Percentiles rank a stretch among this genome's conserved stretches.
Evolutionary conservation across 2,888 invertebrate genomes (phyloP).

Genomic region (Ectobius pallidus): DNA sequence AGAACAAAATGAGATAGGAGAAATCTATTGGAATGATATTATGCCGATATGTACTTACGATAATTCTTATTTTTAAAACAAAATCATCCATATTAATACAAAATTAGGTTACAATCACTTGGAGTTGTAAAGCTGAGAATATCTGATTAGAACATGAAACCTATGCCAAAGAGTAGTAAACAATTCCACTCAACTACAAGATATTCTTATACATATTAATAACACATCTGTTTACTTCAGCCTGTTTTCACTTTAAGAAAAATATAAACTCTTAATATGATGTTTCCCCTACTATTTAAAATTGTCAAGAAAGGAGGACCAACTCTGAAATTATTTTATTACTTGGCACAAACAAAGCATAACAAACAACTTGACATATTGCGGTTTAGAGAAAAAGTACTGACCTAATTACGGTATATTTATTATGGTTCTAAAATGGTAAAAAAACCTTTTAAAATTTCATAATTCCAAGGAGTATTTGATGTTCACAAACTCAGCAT

Average conservation of each 20-base stretch:
- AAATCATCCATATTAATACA: slow-evolving; percentile 13
- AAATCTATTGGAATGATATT: slow-evolving; percentile 42
- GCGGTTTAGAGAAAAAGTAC: too few species aligned
- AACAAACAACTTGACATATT: too few species aligned
- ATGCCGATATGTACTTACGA: slow-evolving; percentile 44
- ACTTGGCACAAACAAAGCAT: slow-evolving; percentile 16
- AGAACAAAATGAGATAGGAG: background rate
- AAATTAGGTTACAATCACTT: slow-evolving; percentile 24
- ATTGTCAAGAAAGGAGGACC: background rate
- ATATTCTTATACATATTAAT: background rate
- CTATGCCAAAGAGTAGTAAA: slow-evolving; percentile 21
- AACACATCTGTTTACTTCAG: background rate
- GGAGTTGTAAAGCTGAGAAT: slow-evolving; percentile 16
- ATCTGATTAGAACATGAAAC: background rate
- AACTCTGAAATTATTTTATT: background rate
- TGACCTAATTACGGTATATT: too few species aligned
- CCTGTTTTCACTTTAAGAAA: slow-evolving; percentile 26
- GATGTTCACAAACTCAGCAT: too few species aligned
- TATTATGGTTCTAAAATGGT: too few species aligned
- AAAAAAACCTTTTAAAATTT: too few species aligned
- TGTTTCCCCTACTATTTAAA: background rate
- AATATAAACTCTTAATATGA: slow-evolving; percentile 26
- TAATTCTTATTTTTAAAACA: slow-evolving; percentile 33
- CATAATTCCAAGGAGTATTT: too few species aligned
- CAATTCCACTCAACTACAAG: slow-evolving; percentile 16